Evolutionary conservation across 2,797 vertebrate genomes (phyloP).

Genomic region (Anableps anableps): DNA sequence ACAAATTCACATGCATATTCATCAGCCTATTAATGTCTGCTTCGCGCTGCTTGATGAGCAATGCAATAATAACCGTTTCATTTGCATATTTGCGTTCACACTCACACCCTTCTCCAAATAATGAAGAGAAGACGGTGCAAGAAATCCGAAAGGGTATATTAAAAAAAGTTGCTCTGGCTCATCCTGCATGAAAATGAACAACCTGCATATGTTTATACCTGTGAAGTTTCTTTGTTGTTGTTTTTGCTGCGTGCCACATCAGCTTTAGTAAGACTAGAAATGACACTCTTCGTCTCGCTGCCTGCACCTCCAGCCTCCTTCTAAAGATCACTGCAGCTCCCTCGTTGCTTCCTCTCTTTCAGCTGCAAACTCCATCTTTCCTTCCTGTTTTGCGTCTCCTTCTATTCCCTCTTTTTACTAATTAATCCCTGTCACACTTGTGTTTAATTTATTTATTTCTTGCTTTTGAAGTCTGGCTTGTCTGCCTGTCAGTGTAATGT

Average conservation of each 20-base stretch:
- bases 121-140: conserved; percentile 67
- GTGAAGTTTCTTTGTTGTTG: conserved; percentile 17
- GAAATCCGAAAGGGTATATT: conserved; percentile 47
- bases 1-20: conserved; percentile 99
- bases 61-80: conserved; percentile 98
- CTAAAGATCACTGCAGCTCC: conserved; percentile 40
- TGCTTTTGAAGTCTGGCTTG: conserved; percentile 72
- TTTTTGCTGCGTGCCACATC: conserved; percentile 12
- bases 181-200: background rate
- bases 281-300: conserved; percentile 24
- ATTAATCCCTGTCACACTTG: conserved; percentile 71
- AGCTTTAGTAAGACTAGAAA: conserved; percentile 35
- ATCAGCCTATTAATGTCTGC: conserved; percentile 99
- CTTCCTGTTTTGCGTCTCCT: conserved; percentile 78
- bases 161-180: conserved; percentile 35
- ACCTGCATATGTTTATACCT: conserved; percentile 8
- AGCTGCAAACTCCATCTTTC: conserved; percentile 47
- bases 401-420: conserved; percentile 70
- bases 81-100: conserved; percentile 96
- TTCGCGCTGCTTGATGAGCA: conserved; percentile 98
- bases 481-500: conserved; percentile 66
- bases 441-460: conserved; percentile 75
- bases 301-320: conserved; percentile 62
- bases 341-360: conserved; percentile 68
- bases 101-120: conserved; percentile 83